Evolutionary conservation across 2,888 invertebrate genomes (phyloP).

Genomic region (Tanypteryx hageni): DNA sequence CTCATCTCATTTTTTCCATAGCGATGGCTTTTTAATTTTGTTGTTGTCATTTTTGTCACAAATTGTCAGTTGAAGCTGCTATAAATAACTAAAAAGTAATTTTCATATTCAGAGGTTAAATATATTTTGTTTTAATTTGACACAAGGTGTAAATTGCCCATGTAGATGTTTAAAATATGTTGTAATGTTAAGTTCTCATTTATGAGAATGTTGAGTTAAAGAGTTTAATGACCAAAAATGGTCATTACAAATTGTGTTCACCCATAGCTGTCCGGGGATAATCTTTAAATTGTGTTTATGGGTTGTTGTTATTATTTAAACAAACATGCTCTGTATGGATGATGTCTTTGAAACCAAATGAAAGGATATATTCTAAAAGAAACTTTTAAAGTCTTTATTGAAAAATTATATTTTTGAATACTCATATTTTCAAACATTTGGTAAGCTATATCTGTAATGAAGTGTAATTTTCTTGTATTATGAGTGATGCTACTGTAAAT

Average conservation of each 20-base stretch:
- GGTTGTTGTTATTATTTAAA: neutral
- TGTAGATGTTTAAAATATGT: constrained; percentile 32
- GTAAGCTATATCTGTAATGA: neutral
- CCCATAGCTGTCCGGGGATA: neutral
- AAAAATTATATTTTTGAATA: constrained; percentile 57
- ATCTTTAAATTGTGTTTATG: constrained; percentile 39
- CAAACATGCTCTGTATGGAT: neutral
- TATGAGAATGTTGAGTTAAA: neutral
- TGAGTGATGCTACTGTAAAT: constrained; percentile 37
- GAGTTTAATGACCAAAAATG: neutral
- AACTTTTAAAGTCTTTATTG: neutral
- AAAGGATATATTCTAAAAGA: neutral
- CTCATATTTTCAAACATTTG: neutral
- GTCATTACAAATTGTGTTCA: constrained; percentile 33
- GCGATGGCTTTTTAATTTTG: constrained; percentile 41
- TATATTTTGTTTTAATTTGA: constrained; percentile 54
- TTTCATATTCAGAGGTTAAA: constrained; percentile 50
- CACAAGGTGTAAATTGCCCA: constrained; percentile 45
- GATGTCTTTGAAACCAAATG: neutral
- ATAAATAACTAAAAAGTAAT: constrained; percentile 52
- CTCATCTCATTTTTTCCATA: constrained; percentile 1
- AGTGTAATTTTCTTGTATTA: constrained; percentile 46
- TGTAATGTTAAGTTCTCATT: constrained; percentile 29
- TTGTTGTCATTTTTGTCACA: constrained; percentile 23
- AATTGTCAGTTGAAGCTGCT: constrained; percentile 42